These are phyloP conservation scores for Decapterus maruadsi DNA, from an alignment of 2,797 vertebrate species.

Conservation along the genomic window DNA sequence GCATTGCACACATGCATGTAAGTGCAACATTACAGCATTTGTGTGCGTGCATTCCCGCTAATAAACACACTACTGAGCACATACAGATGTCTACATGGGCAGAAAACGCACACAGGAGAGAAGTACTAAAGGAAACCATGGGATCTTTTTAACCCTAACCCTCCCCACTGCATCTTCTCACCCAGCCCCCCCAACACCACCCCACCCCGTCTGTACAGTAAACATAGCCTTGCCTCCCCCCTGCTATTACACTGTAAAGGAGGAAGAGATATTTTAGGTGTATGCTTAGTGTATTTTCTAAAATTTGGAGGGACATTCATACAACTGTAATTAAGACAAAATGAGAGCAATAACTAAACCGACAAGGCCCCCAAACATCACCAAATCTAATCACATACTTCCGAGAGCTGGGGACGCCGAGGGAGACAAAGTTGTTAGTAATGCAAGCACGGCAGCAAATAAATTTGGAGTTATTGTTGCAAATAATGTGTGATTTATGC, in stretches of 20 bases:
- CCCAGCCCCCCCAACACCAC: constrained; percentile 13
- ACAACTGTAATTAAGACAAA: constrained; percentile 74
- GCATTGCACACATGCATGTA: constrained; percentile 10
- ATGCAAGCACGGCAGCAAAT: constrained; percentile 41
- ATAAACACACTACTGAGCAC: constrained; percentile 9
- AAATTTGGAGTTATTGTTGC: constrained; percentile 56
- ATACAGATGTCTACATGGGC: constrained; percentile 17
- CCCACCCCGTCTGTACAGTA: constrained; percentile 45
- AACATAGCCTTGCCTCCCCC: constrained; percentile 45
- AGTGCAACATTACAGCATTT: constrained; percentile 2
- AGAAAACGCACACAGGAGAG: constrained; percentile 23
- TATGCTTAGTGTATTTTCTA: constrained; percentile 49
- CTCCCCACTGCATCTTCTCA: constrained; percentile 26
- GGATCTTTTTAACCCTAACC: constrained; percentile 19
- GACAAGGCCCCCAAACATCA: constrained; percentile 70
- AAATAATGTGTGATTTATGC: constrained; percentile 63
- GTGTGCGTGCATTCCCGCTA: background rate
- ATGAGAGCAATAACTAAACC: constrained; percentile 72
- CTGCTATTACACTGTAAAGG: constrained; percentile 29
- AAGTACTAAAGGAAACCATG: constrained; percentile 17
- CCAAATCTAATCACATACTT: constrained; percentile 72
- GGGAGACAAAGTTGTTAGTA: constrained; percentile 69
- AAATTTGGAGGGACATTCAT: constrained; percentile 47
- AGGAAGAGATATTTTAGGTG: constrained; percentile 55
- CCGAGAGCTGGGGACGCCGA: constrained; percentile 57